Evolutionary conservation across 2,113 vertebrate genomes (phyloP).

Genomic region (Heteronetta atricapilla): DNA sequence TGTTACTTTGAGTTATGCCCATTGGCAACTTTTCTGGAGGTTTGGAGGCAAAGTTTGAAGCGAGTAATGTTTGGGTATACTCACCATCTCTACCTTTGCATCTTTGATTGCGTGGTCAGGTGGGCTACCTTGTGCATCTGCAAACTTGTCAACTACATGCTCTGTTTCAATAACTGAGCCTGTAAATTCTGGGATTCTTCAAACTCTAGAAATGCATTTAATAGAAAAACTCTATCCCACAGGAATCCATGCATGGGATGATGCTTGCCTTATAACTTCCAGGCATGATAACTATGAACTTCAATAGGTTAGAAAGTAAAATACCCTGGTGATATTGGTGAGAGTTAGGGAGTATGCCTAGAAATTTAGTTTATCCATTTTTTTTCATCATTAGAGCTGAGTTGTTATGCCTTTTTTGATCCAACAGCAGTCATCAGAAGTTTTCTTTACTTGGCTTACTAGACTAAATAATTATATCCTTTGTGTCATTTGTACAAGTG

Average conservation of each 20-base stretch:
- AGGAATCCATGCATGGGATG: not conserved
- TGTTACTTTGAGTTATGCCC: not conserved
- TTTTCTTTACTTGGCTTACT: not conserved
- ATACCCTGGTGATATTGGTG: not conserved
- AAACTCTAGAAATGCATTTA: not conserved
- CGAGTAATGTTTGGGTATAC: not conserved
- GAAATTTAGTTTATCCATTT: not conserved
- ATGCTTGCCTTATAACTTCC: not conserved
- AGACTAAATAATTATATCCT: not conserved
- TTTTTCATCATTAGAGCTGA: not conserved
- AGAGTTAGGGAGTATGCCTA: not conserved
- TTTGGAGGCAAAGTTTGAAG: not conserved
- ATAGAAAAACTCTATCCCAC: not conserved
- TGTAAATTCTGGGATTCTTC: not conserved
- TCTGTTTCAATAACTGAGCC: not conserved
- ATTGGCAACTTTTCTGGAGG: not conserved
- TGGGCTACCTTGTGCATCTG: not conserved
- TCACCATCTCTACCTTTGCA: not conserved
- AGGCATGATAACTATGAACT: too few species aligned
- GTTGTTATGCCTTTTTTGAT: not conserved
- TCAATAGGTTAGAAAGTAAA: not conserved
- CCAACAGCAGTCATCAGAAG: not conserved
- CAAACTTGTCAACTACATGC: not conserved
- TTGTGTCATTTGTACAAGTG: not conserved
- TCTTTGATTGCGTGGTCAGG: not conserved